Evolutionary conservation across 2,113 vertebrate species (phyloP).

Genomic region (Rhea pennata): DNA sequence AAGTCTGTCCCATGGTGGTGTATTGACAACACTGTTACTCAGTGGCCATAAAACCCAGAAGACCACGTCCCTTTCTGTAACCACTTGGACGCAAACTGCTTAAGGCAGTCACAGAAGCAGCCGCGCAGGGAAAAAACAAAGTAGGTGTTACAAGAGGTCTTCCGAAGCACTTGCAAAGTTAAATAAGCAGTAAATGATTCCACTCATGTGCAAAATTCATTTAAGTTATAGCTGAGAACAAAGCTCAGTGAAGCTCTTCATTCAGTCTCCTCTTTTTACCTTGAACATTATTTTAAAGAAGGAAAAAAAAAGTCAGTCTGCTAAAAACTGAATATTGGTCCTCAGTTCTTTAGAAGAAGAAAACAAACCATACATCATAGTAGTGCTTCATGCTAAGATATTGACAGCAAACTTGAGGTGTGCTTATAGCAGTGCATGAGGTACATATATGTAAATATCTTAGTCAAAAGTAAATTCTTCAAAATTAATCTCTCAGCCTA

Average conservation of each 20-base stretch:
- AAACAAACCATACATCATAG: not conserved
- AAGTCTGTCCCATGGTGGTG: not conserved
- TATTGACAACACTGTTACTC: not conserved
- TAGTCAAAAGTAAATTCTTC: slow-evolving; percentile 15
- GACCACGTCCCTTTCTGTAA: not conserved
- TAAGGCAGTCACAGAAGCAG: not conserved
- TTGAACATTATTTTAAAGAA: slow-evolving; percentile 2
- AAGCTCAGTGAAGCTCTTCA: slow-evolving; percentile 19
- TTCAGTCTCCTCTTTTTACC: not conserved
- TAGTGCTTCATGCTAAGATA: not conserved
- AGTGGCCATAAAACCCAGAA: not conserved
- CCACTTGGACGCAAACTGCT: not conserved
- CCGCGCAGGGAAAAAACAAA: slow-evolving; percentile 23
- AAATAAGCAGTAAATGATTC: slow-evolving; percentile 41
- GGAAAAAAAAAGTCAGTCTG: not conserved
- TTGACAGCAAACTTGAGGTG: not conserved
- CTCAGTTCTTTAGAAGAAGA: not conserved
- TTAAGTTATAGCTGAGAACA: slow-evolving; percentile 13
- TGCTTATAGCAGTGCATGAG: not conserved
- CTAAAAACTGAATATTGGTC: not conserved
- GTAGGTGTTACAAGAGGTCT: not conserved
- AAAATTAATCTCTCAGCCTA: not conserved
- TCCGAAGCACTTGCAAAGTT: slow-evolving; percentile 49
- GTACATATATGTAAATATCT: not conserved
- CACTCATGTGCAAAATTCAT: slow-evolving; percentile 34